phyloP scores from a whole-genome alignment of 2,888 invertebrate species.

The Aphidoletes aphidimyza region DNA sequence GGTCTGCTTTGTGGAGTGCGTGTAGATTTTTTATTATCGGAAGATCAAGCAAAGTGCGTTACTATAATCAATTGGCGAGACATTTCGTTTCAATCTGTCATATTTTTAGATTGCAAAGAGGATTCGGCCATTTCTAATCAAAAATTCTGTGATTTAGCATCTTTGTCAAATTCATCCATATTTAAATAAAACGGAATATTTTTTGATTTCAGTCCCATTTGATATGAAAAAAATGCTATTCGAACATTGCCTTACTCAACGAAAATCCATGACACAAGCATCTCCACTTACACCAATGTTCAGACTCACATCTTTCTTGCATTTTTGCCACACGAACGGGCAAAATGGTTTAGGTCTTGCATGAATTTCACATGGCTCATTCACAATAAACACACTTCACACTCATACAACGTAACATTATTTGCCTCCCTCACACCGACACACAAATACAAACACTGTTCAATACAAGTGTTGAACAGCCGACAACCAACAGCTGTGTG shows the following conservation, averaged over 20 bases:
- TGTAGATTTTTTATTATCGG: no score
- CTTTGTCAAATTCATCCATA: no score
- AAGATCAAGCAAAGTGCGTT: no score
- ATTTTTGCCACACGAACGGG: neutral
- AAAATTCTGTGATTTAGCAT: no score
- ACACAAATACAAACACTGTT: neutral
- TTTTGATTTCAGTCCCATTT: neutral
- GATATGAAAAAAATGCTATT: neutral
- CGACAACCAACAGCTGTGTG: constrained; percentile 41
- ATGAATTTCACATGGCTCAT: constrained; percentile 7
- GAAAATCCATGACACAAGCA: neutral
- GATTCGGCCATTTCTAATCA: no score
- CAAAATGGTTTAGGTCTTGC: constrained; percentile 20
- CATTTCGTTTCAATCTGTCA: no score
- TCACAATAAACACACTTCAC: neutral
- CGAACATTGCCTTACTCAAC: constrained; percentile 30
- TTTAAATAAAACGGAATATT: no score
- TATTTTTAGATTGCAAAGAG: no score
- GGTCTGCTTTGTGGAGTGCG: neutral
- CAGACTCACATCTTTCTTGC: neutral
- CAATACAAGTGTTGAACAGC: neutral
- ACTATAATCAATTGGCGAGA: no score
- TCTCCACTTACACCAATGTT: constrained; percentile 5
- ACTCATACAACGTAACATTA: neutral
- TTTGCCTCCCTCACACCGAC: constrained; percentile 19